Percentiles rank a stretch among this genome's conserved stretches.
These are phyloP conservation scores for Colinus virginianus DNA, from an alignment of 2,113 vertebrate species.

Conservation along the genomic window DNA sequence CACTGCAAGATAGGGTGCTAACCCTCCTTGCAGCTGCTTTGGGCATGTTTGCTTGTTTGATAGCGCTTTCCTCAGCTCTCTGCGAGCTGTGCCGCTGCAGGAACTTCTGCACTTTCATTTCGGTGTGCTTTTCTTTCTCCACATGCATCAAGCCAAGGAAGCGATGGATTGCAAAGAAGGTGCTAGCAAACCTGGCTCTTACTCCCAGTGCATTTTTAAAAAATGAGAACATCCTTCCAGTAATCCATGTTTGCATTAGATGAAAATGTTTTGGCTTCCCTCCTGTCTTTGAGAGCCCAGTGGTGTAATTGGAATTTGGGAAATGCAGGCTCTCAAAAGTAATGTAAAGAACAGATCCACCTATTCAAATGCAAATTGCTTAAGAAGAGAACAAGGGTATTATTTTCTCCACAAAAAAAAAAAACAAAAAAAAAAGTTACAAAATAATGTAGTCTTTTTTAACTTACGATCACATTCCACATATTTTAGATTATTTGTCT, in stretches of 20 bases:
- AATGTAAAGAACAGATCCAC: conserved; percentile 63
- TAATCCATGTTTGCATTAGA: conserved; percentile 70
- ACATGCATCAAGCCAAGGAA: conserved; percentile 13
- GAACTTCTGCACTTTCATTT: conserved; percentile 32
- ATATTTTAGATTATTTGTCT: background rate
- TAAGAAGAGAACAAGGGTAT: conserved; percentile 43
- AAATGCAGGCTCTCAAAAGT: conserved; percentile 65
- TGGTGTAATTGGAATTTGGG: conserved; percentile 67
- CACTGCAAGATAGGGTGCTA: background rate
- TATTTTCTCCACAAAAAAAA: background rate
- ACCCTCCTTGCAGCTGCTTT: conserved; percentile 1
- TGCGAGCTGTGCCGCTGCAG: background rate
- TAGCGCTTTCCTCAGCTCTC: conserved; percentile 5
- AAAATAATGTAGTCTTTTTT: background rate
- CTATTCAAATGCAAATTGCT: conserved; percentile 60
- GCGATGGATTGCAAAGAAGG: conserved; percentile 3
- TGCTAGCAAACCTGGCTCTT: conserved; percentile 64
- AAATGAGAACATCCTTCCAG: conserved; percentile 68
- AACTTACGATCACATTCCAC: background rate
- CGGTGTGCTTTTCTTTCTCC: conserved; percentile 22
- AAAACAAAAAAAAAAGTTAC: background rate
- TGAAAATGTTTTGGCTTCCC: conserved; percentile 64
- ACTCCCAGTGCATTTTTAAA: conserved; percentile 59
- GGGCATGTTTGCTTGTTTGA: background rate
- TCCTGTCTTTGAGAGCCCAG: conserved; percentile 62